Percentiles rank a stretch among this genome's conserved stretches.
Conservation (phyloP, 2,888 invertebrate genomes). For the Drosophila ustulata region DNA sequence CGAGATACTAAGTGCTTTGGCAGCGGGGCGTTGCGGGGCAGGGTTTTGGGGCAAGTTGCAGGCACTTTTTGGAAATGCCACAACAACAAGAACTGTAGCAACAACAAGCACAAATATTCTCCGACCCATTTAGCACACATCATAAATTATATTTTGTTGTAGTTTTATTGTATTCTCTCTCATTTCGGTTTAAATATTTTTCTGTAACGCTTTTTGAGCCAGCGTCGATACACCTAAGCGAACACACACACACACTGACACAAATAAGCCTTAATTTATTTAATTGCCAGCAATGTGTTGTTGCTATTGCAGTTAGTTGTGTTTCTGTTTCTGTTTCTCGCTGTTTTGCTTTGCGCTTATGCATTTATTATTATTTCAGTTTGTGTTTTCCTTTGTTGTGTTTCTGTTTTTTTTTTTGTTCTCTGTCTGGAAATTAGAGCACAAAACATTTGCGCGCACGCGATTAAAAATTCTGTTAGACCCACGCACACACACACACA, state of each 20-base stretch:
- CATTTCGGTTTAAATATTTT: conserved; percentile 7
- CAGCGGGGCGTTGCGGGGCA: not conserved
- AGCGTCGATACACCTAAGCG: conserved; percentile 51
- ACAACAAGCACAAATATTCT: not conserved
- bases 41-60: not conserved
- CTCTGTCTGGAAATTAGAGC: conserved; percentile 58
- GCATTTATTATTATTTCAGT: conserved; percentile 44
- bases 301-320: conserved; percentile 24
- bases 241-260: conserved; percentile 36
- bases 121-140: conserved; percentile 76
- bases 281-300: conserved; percentile 69
- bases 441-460: conserved; percentile 49
- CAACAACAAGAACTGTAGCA: too few relatives aligned
- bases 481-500: conserved; percentile 12
- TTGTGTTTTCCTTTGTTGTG: conserved; percentile 18
- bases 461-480: conserved; percentile 57
- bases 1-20: conserved; percentile 64
- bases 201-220: conserved; percentile 62
- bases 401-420: conserved; percentile 1
- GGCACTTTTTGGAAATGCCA: not conserved
- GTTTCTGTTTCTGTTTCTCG: not conserved
- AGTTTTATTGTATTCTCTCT: conserved; percentile 9
- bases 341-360: conserved; percentile 27
- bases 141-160: conserved; percentile 55
- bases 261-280: conserved; percentile 78